Conservation (phyloP, 1,140 invertebrate species). For the Tribolium castaneum region DNA sequence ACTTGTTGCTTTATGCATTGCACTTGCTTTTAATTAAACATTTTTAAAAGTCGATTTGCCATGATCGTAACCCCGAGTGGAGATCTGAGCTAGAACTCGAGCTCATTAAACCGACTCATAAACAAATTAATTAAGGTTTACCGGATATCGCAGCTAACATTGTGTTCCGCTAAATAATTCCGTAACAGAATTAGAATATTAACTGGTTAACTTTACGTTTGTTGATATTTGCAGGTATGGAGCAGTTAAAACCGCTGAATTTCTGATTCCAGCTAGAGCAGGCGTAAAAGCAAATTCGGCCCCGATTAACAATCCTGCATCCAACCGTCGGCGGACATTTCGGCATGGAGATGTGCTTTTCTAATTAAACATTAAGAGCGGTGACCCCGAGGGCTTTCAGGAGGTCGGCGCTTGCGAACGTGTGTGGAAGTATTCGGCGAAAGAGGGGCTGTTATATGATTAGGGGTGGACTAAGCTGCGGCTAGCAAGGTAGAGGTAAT, state of each 20-base stretch:
- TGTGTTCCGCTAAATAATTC: constrained; percentile 28
- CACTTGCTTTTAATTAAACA: background rate
- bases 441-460: constrained; percentile 29
- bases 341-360: constrained; percentile 26
- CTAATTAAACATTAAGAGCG: constrained; percentile 32
- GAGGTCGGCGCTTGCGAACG: constrained; percentile 7
- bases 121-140: constrained; percentile 27
- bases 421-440: constrained; percentile 26
- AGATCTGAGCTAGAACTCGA: background rate
- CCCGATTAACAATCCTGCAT: constrained; percentile 26
- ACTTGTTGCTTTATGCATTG: constrained; percentile 24
- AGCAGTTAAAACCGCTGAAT: constrained; percentile 21
- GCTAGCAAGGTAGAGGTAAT: constrained; percentile 21
- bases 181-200: constrained; percentile 19
- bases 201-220: constrained; percentile 24
- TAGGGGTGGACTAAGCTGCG: constrained; percentile 30
- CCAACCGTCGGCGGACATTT: constrained; percentile 26
- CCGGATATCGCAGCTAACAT: constrained; percentile 21
- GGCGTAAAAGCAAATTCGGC: constrained; percentile 9
- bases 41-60: constrained; percentile 1
- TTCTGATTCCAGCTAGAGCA: background rate
- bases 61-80: background rate
- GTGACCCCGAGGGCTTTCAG: constrained; percentile 33
- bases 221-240: constrained; percentile 25
- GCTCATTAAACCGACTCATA: constrained; percentile 17